phyloP scores from a whole-genome alignment of 2,113 vertebrate species.

The Tupaia chinensis region DNA sequence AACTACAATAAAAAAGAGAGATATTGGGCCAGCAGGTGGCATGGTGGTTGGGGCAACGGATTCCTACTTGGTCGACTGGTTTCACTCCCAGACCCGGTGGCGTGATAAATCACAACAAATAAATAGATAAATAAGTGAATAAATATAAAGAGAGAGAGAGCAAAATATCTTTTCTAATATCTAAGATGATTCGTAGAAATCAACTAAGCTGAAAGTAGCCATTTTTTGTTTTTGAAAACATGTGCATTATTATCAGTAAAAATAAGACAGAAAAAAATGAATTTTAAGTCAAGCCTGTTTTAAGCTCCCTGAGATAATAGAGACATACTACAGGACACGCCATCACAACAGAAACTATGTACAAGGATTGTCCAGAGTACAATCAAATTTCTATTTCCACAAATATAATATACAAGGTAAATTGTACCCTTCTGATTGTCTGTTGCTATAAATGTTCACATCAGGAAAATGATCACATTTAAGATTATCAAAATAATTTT shows the following conservation, averaged over 20 bases:
- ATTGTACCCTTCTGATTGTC: conserved; percentile 1
- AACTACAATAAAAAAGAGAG: neutral
- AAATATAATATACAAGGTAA: conserved; percentile 42
- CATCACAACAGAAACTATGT: neutral
- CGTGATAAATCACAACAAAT: too few species aligned
- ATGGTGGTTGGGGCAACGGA: too few species aligned
- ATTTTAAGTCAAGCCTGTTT: conserved; percentile 64
- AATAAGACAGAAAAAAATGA: conserved; percentile 12
- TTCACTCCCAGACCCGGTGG: too few species aligned
- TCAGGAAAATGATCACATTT: conserved; percentile 24
- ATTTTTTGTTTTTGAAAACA: conserved; percentile 39
- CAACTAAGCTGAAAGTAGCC: neutral
- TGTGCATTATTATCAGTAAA: neutral
- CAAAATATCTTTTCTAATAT: neutral
- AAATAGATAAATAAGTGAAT: too few species aligned
- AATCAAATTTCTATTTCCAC: conserved; percentile 44
- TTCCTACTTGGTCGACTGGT: too few species aligned
- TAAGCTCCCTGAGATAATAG: conserved; percentile 84
- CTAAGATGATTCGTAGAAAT: conserved; percentile 47
- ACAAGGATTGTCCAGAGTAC: conserved; percentile 32
- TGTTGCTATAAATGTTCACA: conserved; percentile 48
- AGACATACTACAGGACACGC: neutral
- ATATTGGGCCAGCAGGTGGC: too few species aligned
- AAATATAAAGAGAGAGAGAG: too few species aligned
- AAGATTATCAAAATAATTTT: conserved; percentile 74